phyloP scores from a whole-genome alignment of 1,140 invertebrate species.

The Zaprionus davidi region DNA sequence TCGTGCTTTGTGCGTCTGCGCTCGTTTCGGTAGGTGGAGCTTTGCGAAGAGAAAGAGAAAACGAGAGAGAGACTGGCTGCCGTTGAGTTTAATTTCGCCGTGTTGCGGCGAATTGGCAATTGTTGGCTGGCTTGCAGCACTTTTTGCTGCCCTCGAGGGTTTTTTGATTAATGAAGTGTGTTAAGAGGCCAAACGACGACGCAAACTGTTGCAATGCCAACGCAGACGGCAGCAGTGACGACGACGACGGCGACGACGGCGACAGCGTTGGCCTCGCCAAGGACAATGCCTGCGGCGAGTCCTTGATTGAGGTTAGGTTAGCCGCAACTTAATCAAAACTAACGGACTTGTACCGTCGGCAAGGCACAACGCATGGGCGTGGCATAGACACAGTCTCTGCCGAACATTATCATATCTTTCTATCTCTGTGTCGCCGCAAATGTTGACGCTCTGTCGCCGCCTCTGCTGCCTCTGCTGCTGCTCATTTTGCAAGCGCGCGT shows the following conservation, averaged over 20 bases:
- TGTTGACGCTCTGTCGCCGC: conserved; percentile 28
- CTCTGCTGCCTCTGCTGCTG: conserved; percentile 25
- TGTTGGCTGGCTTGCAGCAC: conserved; percentile 34
- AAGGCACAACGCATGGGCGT: conserved; percentile 18
- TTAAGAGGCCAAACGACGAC: conserved; percentile 80
- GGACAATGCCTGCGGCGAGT: conserved; percentile 72
- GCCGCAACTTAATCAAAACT: conserved; percentile 49
- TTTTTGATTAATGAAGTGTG: conserved; percentile 84
- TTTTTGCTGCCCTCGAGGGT: conserved; percentile 42
- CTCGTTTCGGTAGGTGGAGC: conserved; percentile 71
- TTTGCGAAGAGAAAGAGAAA: conserved; percentile 40
- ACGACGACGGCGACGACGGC: conserved; percentile 21
- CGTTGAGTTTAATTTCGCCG: conserved; percentile 39
- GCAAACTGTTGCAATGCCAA: conserved; percentile 55
- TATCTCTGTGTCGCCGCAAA: conserved; percentile 53
- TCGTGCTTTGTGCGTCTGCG: conserved; percentile 64
- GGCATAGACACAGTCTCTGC: conserved; percentile 40
- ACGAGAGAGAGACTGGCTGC: not conserved
- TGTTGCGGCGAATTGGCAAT: conserved; percentile 52
- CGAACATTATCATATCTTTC: conserved; percentile 52
- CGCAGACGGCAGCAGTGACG: conserved; percentile 23
- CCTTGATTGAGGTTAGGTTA: conserved; percentile 67
- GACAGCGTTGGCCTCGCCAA: conserved; percentile 51
- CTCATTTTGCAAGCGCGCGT: conserved; percentile 20
- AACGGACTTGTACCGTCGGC: conserved; percentile 34